These are phyloP conservation scores for Pseudopipra pipra DNA, from an alignment of 2,113 vertebrate species.

Conservation along the genomic window DNA sequence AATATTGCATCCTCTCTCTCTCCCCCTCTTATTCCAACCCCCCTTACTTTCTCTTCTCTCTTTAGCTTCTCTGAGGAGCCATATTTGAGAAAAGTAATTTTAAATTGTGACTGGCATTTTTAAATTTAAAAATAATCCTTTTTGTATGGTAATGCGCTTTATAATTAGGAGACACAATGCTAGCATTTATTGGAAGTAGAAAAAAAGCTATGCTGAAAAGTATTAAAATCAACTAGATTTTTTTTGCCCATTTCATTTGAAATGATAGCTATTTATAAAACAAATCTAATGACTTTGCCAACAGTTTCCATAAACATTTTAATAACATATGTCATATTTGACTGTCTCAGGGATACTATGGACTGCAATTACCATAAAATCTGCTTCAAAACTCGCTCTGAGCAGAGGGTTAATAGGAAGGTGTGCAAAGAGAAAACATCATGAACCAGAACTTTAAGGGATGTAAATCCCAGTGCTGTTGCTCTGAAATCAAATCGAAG, in stretches of 20 bases:
- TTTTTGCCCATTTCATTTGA: constrained; percentile 46
- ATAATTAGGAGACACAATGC: constrained; percentile 71
- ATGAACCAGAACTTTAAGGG: neutral
- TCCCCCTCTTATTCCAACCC: constrained; percentile 42
- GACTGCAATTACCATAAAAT: neutral
- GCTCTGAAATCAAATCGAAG: neutral
- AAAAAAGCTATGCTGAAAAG: constrained; percentile 50
- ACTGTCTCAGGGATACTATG: constrained; percentile 3
- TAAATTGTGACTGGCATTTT: constrained; percentile 70
- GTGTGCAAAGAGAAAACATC: neutral
- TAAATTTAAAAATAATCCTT: constrained; percentile 70
- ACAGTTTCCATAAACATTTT: constrained; percentile 57
- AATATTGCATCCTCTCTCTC: constrained; percentile 56
- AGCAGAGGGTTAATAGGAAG: neutral
- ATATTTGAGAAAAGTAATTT: constrained; percentile 71
- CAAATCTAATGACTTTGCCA: constrained; percentile 64
- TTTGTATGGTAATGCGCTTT: constrained; percentile 63
- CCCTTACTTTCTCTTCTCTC: constrained; percentile 35
- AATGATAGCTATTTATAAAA: constrained; percentile 69
- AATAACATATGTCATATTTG: constrained; percentile 36
- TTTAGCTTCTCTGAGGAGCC: constrained; percentile 59
- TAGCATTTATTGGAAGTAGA: constrained; percentile 45
- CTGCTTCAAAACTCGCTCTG: neutral
- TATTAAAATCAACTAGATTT: constrained; percentile 69
- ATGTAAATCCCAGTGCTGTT: neutral